A percentile compares a stretch with the other conserved stretches of the same genome.
Evolutionary conservation across 2,888 invertebrate species (phyloP).

Genomic region (Oxyscelio sp.): DNA sequence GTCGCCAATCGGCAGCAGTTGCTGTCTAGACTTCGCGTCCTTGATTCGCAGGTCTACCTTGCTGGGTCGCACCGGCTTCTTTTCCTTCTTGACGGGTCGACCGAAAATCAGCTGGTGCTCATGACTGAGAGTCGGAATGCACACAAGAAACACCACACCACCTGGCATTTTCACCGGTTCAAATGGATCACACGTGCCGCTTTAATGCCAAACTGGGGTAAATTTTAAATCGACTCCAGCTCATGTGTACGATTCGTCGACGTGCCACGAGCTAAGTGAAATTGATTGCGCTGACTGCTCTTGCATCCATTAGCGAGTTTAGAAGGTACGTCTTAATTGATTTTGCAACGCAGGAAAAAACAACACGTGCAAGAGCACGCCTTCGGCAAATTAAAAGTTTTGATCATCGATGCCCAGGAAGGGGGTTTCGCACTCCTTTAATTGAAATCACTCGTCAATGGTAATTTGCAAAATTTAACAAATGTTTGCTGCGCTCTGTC

Average conservation of each 20-base stretch:
- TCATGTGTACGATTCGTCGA: constrained; percentile 27
- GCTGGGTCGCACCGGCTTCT: constrained; percentile 75
- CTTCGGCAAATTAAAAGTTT: constrained; percentile 1
- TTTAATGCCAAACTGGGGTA: constrained; percentile 5
- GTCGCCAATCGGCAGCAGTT: constrained; percentile 75
- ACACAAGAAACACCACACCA: constrained; percentile 92
- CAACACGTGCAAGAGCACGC: background rate
- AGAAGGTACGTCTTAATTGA: constrained; percentile 68
- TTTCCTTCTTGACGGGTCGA: constrained; percentile 78
- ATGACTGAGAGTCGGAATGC: constrained; percentile 92
- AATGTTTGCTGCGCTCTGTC: too few relatives aligned
- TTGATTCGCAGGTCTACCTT: constrained; percentile 84
- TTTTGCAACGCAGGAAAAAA: constrained; percentile 59
- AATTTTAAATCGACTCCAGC: constrained; percentile 31
- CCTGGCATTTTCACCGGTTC: constrained; percentile 82
- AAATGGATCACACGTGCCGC: constrained; percentile 1
- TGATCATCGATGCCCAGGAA: background rate
- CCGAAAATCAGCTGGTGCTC: constrained; percentile 91
- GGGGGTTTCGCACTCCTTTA: background rate
- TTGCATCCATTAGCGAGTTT: constrained; percentile 67
- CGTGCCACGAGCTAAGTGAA: constrained; percentile 49
- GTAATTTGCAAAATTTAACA: too few relatives aligned
- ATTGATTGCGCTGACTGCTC: constrained; percentile 55
- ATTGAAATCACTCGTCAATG: background rate
- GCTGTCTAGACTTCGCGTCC: constrained; percentile 79